Percentiles rank a stretch among this genome's conserved stretches.
These are phyloP conservation scores for Achatina immaculata DNA, from an alignment of 1,140 invertebrate genomes.

Conservation along the genomic window DNA sequence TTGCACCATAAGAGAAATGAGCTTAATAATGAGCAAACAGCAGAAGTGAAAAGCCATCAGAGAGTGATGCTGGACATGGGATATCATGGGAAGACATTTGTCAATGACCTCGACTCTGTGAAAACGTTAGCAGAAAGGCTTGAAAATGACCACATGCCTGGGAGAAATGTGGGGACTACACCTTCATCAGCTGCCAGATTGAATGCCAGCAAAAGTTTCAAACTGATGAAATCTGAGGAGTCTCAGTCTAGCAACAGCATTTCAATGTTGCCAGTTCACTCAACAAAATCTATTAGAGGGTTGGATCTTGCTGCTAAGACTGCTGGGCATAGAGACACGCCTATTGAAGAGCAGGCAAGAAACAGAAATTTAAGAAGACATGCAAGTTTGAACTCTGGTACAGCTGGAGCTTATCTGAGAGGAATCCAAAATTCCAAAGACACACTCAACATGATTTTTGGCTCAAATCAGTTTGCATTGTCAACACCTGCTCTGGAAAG, in stretches of 20 bases:
- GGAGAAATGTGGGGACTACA: background rate
- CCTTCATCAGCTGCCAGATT: background rate
- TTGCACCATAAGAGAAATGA: background rate
- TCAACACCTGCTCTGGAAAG: background rate
- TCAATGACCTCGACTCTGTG: constrained; percentile 1
- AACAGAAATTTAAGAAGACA: constrained; percentile 23
- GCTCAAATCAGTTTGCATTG: background rate
- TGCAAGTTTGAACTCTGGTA: background rate
- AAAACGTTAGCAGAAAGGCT: background rate
- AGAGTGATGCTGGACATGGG: background rate
- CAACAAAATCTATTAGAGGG: background rate
- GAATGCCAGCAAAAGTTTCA: background rate
- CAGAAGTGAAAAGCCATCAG: background rate
- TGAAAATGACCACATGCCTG: background rate
- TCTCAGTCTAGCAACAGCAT: background rate
- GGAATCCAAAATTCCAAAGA: background rate
- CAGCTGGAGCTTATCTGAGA: background rate
- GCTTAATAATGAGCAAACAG: background rate
- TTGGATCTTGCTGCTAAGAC: background rate
- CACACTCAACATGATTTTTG: background rate
- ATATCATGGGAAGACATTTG: background rate
- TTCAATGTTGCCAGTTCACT: background rate
- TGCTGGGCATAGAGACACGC: background rate
- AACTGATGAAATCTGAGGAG: background rate
- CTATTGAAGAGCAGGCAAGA: constrained; percentile 23